Base-by-base conservation (phyloP, 1,140 invertebrate genomes). In the Danaus melanippus region DNA sequence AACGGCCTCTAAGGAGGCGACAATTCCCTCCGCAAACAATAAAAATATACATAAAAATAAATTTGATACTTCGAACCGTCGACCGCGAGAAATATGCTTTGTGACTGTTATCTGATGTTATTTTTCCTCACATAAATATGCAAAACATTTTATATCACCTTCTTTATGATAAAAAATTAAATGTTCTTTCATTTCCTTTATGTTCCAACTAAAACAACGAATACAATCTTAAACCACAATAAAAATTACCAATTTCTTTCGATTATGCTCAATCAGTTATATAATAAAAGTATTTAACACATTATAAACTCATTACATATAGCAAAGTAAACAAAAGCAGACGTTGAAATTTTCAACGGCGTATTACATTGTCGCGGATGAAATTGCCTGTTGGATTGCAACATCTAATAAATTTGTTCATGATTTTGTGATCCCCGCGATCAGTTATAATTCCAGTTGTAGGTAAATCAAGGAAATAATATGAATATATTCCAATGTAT, bases 11-110 rank as follows among this genome's bases (percentile, higher is more conserved):
- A 80, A 79, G 79, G 78, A 84, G 76, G 76, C 74, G 76, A 83
- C 78, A 84, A 81, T 83, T 74, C 76, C 75, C 69, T 74, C 78
- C 73, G 70, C 79, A 79, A 79, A 83, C 76, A 81, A 85, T 85
- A 85, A 83, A 83, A 81, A 78, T 83, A 76, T 79, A 82, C 75
- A 83, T 84, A 83, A 84, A 82, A 82, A 82, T 84, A 84, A 79
- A 84, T 84, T 79, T 79, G 76, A 76, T 82, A 77, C 76, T 79
- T 71, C 56, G 62, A 66, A 69, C 69, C 60, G 71, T 60, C 68
- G 67, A 66, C 71, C 69, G 69, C 69, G 74, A 71, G 64, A 60
- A 75, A 76, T 79, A 76, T 74, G 74, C 68, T 71, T 76, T 78
- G 70, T 58, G 46, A 54, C 42, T 60, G 52, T 62, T 69, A 52